Base-by-base conservation (phyloP, 2,797 vertebrate genomes). In the Triplophysa bombifrons region DNA sequence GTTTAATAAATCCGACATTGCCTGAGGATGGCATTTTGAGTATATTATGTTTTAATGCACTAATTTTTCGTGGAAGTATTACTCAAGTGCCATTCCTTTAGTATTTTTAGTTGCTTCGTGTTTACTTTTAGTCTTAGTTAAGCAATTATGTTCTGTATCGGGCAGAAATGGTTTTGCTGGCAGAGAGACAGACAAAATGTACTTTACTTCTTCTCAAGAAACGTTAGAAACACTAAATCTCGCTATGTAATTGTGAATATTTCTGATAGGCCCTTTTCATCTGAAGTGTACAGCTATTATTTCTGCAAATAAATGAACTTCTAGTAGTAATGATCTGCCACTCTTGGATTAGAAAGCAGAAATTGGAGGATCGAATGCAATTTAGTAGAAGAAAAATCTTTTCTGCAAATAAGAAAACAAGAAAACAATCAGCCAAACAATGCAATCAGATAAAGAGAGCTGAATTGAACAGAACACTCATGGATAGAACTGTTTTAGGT, bases 31-130 rank as follows among this genome's bases (percentile, higher is more conserved):
- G 14, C 10, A 34, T 58, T 25, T 46, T 17, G 55, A 27, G n/a
- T 48, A 53, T 51, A 61, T 67, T 78, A 10, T n/a, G 11, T 68
- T 82, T 82, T 50, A 66, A 48, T 67, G 70, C 64, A 72, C 70
- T 58, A 44, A 58, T 61, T 73, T 82, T 27, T 71, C 41, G 58
- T 72, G 17, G 68, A 74, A 63, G 55, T 68, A 77, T 82, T 82
- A 78, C 78, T 64, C 34, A 74, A 74, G 75, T 73, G 75, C 48
- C 70, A 77, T 72, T 82, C 13, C 20, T 69, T 53, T 74, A 73
- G 20, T 78, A 50, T 76, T 75, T 53, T 61, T 25, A 50, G 51
- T 71, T 69, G 25, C 50, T 64, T 41, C 3, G 4, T 8, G 53
- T 55, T 65, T 69, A 51, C 30, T 56, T 72, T 71, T 44, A 13